Base-by-base conservation (phyloP, 2,113 vertebrate species). In the Ptilorrhoa leucosticta region DNA sequence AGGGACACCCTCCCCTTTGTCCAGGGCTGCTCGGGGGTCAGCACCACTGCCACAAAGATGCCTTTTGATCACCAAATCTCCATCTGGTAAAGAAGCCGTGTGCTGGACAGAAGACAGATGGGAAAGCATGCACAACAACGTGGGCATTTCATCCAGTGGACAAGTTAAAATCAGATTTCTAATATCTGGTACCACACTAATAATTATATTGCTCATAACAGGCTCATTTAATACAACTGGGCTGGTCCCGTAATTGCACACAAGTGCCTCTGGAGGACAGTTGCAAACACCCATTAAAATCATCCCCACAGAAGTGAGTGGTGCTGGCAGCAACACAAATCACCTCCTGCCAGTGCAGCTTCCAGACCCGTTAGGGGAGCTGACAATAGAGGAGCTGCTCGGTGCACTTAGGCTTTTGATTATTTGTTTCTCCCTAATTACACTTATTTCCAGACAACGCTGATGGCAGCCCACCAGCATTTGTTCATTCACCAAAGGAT, bases 351-450 rank as follows among this genome's bases (percentile, higher is more conserved):
- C 89, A 73, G 17, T 1, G 60, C 82, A 53, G 85, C 68, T 83
- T 30, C 40, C 69, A 48, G 40, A 39, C 50, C 85, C 86, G 61
- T 44, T 37, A 26, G 54, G 63, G 79, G 57, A 93, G 64, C 88
- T 73, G 85, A 35, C 92, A 83, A 56, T 61, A 93, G 77, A 87
- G 50, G 63, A 83, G 19, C 66, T 66, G 66, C 85, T 80, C 17
- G 9, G 57, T 35, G 58, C 79, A 58, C 48, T 92, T 35, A 21
- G 56, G 26, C 65, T 87, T 83, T 68, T 77, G 47, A 90, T 83
- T 86, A 50, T 96, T 94, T 92, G 78, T 85, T 76, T 85, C 79
- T 76, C 85, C 75, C 88, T 85, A 94, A 90, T 94, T 94, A 88
- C 75, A 53, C 68, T 80, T 42, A 69, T 80, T 92, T 76, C 83